phyloP scores from a whole-genome alignment of 2,888 invertebrate species.

The Amblyjoppa fuscipennis region DNA sequence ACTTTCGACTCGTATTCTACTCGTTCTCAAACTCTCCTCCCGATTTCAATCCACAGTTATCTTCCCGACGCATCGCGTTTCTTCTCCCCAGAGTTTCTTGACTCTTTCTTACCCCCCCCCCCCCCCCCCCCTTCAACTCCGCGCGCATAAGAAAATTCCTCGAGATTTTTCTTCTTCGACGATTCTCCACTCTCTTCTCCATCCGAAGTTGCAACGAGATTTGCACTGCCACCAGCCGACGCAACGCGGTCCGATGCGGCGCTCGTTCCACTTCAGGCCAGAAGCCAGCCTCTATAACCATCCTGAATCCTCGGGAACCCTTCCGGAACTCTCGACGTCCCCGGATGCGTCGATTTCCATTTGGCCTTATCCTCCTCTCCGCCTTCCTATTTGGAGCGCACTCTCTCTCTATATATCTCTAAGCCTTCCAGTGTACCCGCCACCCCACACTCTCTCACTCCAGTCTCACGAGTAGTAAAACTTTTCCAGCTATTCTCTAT shows the following conservation, averaged over 20 bases:
- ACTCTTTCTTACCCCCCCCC: conserved; percentile 37
- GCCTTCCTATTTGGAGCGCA: conserved; percentile 44
- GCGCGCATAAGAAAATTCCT: conserved; percentile 57
- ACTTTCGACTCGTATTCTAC: conserved; percentile 12
- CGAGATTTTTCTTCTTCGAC: conserved; percentile 59
- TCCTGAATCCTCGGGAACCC: conserved; percentile 54
- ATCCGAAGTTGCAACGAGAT: conserved; percentile 62
- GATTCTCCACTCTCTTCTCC: conserved; percentile 32
- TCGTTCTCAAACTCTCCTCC: not conserved
- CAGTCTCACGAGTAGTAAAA: conserved; percentile 36
- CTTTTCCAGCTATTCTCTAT: conserved; percentile 51
- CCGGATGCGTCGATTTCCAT: conserved; percentile 75
- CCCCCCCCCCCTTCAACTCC: not conserved
- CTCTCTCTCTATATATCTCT: conserved; percentile 20
- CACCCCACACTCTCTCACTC: conserved; percentile 21
- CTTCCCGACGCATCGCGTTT: conserved; percentile 26
- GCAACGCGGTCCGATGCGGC: conserved; percentile 16
- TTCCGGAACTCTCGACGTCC: conserved; percentile 58
- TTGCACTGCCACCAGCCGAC: conserved; percentile 40
- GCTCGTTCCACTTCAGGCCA: conserved; percentile 53
- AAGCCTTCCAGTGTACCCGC: conserved; percentile 32
- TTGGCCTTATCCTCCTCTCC: conserved; percentile 70
- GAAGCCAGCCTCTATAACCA: conserved; percentile 53
- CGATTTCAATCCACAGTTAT: conserved; percentile 33
- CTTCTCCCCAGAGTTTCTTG: conserved; percentile 33